A percentile compares a stretch with the other conserved stretches of the same genome.
Evolutionary conservation across 2,797 vertebrate genomes (phyloP).

Genomic region (Gephyroberyx darwinii): DNA sequence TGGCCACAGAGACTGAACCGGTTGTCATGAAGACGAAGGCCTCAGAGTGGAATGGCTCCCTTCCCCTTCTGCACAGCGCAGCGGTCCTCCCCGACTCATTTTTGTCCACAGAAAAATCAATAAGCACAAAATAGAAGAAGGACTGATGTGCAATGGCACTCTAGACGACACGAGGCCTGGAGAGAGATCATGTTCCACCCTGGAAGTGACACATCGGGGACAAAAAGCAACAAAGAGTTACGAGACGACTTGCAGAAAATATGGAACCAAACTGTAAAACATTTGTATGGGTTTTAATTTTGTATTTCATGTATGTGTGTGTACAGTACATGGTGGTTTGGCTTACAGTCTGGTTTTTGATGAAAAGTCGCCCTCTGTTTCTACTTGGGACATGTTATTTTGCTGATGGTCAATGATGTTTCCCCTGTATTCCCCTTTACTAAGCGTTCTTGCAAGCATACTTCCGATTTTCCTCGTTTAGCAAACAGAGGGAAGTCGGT

Average conservation of each 20-base stretch:
- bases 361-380: slow-evolving; percentile 36
- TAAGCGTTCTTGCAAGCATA: slow-evolving; percentile 17
- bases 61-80: slow-evolving; percentile 34
- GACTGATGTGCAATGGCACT: slow-evolving; percentile 29
- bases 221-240: slow-evolving; percentile 12
- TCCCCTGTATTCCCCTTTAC: slow-evolving; percentile 5
- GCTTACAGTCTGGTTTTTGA: slow-evolving; percentile 2
- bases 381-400: slow-evolving; percentile 26
- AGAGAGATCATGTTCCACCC: slow-evolving; percentile 17
- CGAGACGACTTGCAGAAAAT: slow-evolving; percentile 22
- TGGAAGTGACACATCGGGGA: slow-evolving; percentile 11
- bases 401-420: slow-evolving; percentile 26
- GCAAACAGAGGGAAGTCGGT: too few species aligned
- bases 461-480: neutral
- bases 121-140: slow-evolving; percentile 72
- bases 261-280: slow-evolving; percentile 48
- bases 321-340: slow-evolving; percentile 40
- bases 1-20: slow-evolving; percentile 24
- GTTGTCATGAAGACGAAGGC: slow-evolving; percentile 5
- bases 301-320: slow-evolving; percentile 53
- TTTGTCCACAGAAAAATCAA: slow-evolving; percentile 27
- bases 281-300: slow-evolving; percentile 68
- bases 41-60: slow-evolving; percentile 19
- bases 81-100: slow-evolving; percentile 38
- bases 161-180: slow-evolving; percentile 21